Base-by-base conservation (phyloP, 2,113 vertebrate species). In the Chaetura pelagica region DNA sequence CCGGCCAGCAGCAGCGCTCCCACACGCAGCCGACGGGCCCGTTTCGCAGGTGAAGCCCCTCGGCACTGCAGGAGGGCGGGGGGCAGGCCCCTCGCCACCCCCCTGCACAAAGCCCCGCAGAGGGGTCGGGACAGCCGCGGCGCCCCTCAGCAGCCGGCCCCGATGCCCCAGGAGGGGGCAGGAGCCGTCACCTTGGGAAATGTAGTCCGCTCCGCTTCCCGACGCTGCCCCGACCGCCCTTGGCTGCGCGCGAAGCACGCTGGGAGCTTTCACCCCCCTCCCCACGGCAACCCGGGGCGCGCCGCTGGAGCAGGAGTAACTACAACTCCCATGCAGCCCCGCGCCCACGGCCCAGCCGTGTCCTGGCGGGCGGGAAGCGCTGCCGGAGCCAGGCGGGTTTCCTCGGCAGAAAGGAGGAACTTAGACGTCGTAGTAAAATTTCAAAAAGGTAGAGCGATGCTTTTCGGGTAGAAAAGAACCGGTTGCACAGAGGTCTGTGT, bases 111-210 rank as follows among this genome's bases (percentile, higher is more conserved):
- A 38, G 61, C 14, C 38, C 27, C 10, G 34, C 23, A 9, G 23
- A 34, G 24, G 11, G 6, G 4, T 10, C 44, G 16, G 12, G 15
- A 15, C 8, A 22, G 35, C n/a, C 6, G 7, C 49, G 13, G 9
- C 9, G 3, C 42, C 49, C 21, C 14, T 20, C 13, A 7, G 15
- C 54, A 54, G 38, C 63, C 24, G 7, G 18, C 9, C 34, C 40
- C 32, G 6, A 19, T 5, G 8, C 8, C 23, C 30, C n/a, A 3
- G 16, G 13, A 32, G 3, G 23, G 24, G 26, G 12, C n/a, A 42
- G 76, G 29, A 94, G 16, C 59, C 77, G 64, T 97, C 87, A 46
- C 38, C 15, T 27, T 42, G 95, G 95, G 90, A 91, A 69, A 19
- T 12, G 92, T 94, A 96, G 96, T 91, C 51, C 38, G 4, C 6